phyloP scores from a whole-genome alignment of 2,888 invertebrate species.

The Yponomeuta plumbellus region DNA sequence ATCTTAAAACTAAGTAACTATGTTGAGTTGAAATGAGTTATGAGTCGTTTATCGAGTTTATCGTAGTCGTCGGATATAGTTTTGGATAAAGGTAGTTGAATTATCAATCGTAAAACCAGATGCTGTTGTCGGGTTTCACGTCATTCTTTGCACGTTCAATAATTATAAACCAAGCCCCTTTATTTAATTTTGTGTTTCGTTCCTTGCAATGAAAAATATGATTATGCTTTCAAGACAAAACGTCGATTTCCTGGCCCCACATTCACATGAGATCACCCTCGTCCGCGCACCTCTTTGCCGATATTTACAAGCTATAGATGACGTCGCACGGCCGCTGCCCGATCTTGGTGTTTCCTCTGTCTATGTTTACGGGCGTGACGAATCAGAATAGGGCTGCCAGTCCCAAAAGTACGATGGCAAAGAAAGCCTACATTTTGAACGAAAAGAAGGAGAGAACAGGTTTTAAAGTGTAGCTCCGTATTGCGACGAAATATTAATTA shows the following conservation, averaged over 20 bases:
- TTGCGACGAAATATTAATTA: no score
- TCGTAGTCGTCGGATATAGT: no score
- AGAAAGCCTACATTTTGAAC: not conserved
- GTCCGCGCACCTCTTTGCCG: constrained; percentile 21
- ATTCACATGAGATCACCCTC: constrained; percentile 25
- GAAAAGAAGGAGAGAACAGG: not conserved
- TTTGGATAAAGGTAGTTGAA: no score
- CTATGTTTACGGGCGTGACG: constrained; percentile 16
- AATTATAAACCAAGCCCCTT: no score
- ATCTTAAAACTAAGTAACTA: no score
- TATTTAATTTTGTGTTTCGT: not conserved
- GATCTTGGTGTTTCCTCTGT: constrained; percentile 21
- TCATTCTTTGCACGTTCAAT: no score
- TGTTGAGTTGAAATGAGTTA: no score
- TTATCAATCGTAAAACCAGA: no score
- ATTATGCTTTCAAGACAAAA: not conserved
- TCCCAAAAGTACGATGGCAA: not conserved
- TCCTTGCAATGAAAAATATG: not conserved
- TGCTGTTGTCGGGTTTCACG: no score
- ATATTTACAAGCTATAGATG: constrained; percentile 3
- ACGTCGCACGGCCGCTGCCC: constrained; percentile 14
- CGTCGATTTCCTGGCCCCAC: constrained; percentile 18
- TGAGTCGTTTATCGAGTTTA: no score
- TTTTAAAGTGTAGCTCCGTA: no score
- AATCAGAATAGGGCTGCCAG: not conserved